Conservation (phyloP, 2,888 invertebrate species). For the Morpho helenor region DNA sequence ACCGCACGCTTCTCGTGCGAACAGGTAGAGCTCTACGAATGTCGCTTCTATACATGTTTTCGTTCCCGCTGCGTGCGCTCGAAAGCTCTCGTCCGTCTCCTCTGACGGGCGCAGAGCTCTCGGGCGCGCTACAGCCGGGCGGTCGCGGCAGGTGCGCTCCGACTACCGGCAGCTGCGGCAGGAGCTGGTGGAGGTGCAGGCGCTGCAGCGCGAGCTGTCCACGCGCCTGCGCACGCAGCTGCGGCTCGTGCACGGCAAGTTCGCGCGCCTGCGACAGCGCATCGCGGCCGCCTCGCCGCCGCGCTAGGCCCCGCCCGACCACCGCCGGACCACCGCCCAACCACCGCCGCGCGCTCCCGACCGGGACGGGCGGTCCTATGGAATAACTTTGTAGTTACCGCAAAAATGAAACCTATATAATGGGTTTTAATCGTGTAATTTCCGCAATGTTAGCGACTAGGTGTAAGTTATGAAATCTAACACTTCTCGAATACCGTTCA, state of each 20-base stretch:
- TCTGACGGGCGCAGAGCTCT: neutral
- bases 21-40: slow-evolving; percentile 17
- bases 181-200: slow-evolving; percentile 89
- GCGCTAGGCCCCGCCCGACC: neutral
- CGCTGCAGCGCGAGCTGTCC: slow-evolving; percentile 87
- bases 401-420: no score
- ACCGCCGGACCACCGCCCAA: no score
- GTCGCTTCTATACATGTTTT: slow-evolving; percentile 12
- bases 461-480: no score
- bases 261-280: slow-evolving; percentile 84
- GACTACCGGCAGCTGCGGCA: slow-evolving; percentile 89
- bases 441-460: no score
- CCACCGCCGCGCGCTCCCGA: no score
- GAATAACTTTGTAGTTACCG: no score
- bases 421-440: no score
- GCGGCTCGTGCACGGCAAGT: slow-evolving; percentile 85
- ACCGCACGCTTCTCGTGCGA: slow-evolving; percentile 5
- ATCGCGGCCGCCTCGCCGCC: slow-evolving; percentile 77
- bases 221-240: slow-evolving; percentile 86
- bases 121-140: neutral
- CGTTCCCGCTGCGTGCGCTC: neutral
- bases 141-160: slow-evolving; percentile 76
- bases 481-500: no score
- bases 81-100: neutral
- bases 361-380: no score